Percentiles rank a stretch among this genome's conserved stretches.
phyloP scores from a whole-genome alignment of 2,888 invertebrate genomes.

The Achlya flavicornis region DNA sequence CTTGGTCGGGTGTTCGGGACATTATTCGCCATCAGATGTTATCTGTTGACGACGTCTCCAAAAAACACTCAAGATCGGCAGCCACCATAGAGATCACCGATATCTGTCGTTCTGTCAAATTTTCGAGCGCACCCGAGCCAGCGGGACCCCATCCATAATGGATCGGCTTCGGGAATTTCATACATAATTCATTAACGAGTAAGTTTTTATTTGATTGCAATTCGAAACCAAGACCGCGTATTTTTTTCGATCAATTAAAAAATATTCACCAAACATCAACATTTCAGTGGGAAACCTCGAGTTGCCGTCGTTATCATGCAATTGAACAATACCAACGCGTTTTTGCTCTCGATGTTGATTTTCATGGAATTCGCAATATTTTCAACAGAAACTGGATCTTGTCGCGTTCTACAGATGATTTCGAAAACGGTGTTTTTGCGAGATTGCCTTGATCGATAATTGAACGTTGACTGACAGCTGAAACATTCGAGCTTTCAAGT shows the following conservation, averaged over 20 bases:
- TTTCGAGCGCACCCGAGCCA: slow-evolving; percentile 68
- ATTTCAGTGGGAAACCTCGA: slow-evolving; percentile 70
- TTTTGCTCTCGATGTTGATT: slow-evolving; percentile 56
- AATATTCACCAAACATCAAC: slow-evolving; percentile 60
- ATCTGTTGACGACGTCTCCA: slow-evolving; percentile 53
- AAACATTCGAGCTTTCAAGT: slow-evolving; percentile 21
- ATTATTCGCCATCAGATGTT: slow-evolving; percentile 49
- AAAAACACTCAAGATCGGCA: slow-evolving; percentile 60
- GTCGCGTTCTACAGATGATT: slow-evolving; percentile 42
- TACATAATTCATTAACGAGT: slow-evolving; percentile 82
- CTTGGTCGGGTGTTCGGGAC: slow-evolving; percentile 19
- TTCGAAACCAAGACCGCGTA: slow-evolving; percentile 62
- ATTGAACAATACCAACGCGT: slow-evolving; percentile 60
- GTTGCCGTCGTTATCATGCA: slow-evolving; percentile 59
- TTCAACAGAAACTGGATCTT: slow-evolving; percentile 53
- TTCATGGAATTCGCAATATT: slow-evolving; percentile 58
- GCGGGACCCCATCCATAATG: slow-evolving; percentile 80
- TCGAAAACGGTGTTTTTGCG: slow-evolving; percentile 48
- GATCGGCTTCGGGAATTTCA: slow-evolving; percentile 70
- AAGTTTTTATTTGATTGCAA: slow-evolving; percentile 81
- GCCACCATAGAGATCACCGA: slow-evolving; percentile 72
- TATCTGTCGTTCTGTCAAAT: slow-evolving; percentile 78
- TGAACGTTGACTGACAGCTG: slow-evolving; percentile 46
- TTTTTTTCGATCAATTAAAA: slow-evolving; percentile 72
- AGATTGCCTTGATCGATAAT: slow-evolving; percentile 43